Conservation (phyloP, 2,888 invertebrate genomes). For the Deilephila elpenor region DNA sequence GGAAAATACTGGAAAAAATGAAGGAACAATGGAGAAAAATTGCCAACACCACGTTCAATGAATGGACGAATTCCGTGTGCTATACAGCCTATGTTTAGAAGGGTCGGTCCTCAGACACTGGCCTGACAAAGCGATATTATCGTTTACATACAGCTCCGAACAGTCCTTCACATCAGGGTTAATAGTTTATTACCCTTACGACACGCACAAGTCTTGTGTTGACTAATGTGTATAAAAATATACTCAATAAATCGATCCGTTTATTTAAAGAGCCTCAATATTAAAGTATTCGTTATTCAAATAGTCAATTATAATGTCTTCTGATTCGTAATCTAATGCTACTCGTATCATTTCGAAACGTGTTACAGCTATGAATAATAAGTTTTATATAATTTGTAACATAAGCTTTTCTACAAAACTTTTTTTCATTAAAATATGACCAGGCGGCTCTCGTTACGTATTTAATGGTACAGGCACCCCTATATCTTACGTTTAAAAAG, state of each 20-base stretch:
- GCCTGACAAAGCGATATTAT: constrained; percentile 61
- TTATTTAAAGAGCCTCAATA: too few species aligned
- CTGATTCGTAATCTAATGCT: too few species aligned
- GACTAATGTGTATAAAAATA: not conserved
- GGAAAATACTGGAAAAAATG: constrained; percentile 59
- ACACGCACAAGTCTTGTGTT: not conserved
- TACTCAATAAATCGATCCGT: not conserved
- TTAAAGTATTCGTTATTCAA: too few species aligned
- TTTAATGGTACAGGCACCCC: too few species aligned
- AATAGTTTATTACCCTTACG: not conserved
- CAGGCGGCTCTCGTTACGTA: too few species aligned
- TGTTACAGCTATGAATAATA: too few species aligned
- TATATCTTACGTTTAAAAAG: too few species aligned
- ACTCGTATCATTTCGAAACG: too few species aligned
- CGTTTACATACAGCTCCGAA: constrained; percentile 55
- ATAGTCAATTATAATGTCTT: too few species aligned
- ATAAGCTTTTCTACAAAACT: too few species aligned
- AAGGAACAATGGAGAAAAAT: constrained; percentile 58
- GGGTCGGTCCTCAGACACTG: constrained; percentile 54
- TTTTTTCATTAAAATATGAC: too few species aligned
- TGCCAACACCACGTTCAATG: constrained; percentile 57
- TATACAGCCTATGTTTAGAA: constrained; percentile 55
- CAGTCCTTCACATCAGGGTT: constrained; percentile 38
- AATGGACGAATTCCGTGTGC: constrained; percentile 55
- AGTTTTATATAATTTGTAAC: too few species aligned